A percentile compares a stretch with the other conserved stretches of the same genome.
Evolutionary conservation across 1,140 invertebrate genomes (phyloP).

Genomic region (Macrosteles quadrilineatus): DNA sequence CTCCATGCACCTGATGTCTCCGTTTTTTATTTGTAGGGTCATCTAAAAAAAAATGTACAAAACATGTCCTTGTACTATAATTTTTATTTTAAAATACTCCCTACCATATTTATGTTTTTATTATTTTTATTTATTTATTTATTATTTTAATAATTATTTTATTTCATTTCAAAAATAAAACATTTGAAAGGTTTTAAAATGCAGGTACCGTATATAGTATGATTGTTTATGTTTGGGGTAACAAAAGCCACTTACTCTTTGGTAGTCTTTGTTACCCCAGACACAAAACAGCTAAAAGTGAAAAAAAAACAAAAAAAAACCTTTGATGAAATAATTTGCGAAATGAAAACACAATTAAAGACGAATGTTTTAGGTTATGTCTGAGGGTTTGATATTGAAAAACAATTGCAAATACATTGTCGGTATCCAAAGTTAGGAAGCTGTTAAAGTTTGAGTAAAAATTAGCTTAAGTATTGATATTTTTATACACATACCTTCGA

Average conservation of each 20-base stretch:
- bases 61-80: too few relatives aligned
- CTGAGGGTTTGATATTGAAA: neutral
- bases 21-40: too few relatives aligned
- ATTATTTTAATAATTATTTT: too few relatives aligned
- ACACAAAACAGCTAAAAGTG: slow-evolving; percentile 16
- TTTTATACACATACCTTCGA: slow-evolving; percentile 26
- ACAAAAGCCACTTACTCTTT: slow-evolving; percentile 28
- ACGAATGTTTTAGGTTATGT: slow-evolving; percentile 24
- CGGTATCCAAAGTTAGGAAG: neutral
- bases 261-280: slow-evolving; percentile 31
- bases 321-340: neutral
- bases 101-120: too few relatives aligned
- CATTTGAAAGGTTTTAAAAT: slow-evolving; percentile 16
- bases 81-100: too few relatives aligned
- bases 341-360: neutral
- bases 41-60: too few relatives aligned
- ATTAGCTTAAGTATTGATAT: slow-evolving; percentile 11
- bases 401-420: slow-evolving; percentile 17
- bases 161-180: slow-evolving; percentile 24
- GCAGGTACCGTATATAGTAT: slow-evolving; percentile 25
- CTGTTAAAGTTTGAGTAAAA: neutral
- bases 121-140: too few relatives aligned
- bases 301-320: neutral
- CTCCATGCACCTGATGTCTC: too few relatives aligned
- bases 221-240: slow-evolving; percentile 24